phyloP scores from a whole-genome alignment of 2,113 vertebrate genomes.

The Mugil cephalus region DNA sequence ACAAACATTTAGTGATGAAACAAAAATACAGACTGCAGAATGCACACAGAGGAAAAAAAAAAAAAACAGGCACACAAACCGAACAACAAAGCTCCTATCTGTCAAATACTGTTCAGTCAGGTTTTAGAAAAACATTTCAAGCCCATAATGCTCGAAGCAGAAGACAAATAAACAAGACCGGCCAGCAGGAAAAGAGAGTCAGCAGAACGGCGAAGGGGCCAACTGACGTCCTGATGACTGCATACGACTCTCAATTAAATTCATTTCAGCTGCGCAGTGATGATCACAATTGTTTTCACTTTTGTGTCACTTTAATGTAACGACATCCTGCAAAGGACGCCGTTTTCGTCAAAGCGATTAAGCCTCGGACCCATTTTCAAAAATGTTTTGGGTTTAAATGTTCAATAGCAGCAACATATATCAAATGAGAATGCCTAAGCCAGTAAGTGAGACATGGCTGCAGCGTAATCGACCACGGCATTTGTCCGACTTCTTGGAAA shows the following conservation, averaged over 20 bases:
- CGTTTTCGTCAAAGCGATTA: too few species aligned
- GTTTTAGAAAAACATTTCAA: slow-evolving; percentile 40
- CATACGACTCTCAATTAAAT: slow-evolving; percentile 18
- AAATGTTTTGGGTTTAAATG: too few species aligned
- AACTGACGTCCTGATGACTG: slow-evolving; percentile 49
- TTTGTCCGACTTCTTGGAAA: too few species aligned
- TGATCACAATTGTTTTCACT: not conserved
- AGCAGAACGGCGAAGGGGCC: slow-evolving; percentile 37
- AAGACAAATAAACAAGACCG: slow-evolving; percentile 51
- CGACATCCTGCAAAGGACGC: too few species aligned
- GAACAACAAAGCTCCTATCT: slow-evolving; percentile 39
- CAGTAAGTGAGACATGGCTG: too few species aligned
- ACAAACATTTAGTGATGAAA: not conserved
- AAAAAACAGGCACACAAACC: not conserved
- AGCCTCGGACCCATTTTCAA: too few species aligned
- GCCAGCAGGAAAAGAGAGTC: slow-evolving; percentile 34
- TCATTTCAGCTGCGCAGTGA: slow-evolving; percentile 12
- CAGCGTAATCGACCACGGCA: too few species aligned
- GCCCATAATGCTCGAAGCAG: slow-evolving; percentile 22
- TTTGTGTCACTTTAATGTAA: not conserved
- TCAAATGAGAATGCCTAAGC: too few species aligned
- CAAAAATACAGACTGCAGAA: not conserved
- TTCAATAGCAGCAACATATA: too few species aligned
- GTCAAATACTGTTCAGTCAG: slow-evolving; percentile 57
- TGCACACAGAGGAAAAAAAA: not conserved